phyloP scores from a whole-genome alignment of 2,797 vertebrate genomes.

The Paramormyrops hopkinsi region DNA sequence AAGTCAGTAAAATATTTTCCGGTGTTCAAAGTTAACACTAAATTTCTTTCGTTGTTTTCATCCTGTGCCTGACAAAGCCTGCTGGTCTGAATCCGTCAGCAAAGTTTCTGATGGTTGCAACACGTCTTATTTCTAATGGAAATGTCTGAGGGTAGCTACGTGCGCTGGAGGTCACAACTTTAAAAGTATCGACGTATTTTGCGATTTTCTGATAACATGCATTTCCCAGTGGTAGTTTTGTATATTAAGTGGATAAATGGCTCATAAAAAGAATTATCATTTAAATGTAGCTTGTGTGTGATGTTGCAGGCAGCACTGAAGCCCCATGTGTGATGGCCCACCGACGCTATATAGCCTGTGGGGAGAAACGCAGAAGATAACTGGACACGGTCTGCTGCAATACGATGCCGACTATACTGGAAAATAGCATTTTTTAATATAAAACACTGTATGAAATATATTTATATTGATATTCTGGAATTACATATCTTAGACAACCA shows the following conservation, averaged over 20 bases:
- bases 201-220: background rate
- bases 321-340: conserved; percentile 47
- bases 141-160: background rate
- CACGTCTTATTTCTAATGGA: background rate
- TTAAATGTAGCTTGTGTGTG: background rate
- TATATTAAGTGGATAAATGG: background rate
- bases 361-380: conserved; percentile 46
- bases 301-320: conserved; percentile 54
- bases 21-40: background rate
- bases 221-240: background rate
- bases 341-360: conserved; percentile 49
- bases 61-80: background rate
- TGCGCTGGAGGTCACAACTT: background rate
- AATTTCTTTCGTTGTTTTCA: background rate
- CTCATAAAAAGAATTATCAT: background rate
- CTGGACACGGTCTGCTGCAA: conserved; percentile 51
- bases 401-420: conserved; percentile 50
- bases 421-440: conserved; percentile 35
- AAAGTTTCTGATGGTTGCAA: background rate
- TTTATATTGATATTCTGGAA: conserved; percentile 30
- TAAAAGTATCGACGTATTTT: background rate
- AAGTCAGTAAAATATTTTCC: background rate
- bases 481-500: conserved; percentile 39
- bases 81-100: background rate
- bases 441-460: conserved; percentile 43